These are phyloP conservation scores for Polypterus bichir DNA, from an alignment of 2,113 vertebrate genomes.

Conservation along the genomic window DNA sequence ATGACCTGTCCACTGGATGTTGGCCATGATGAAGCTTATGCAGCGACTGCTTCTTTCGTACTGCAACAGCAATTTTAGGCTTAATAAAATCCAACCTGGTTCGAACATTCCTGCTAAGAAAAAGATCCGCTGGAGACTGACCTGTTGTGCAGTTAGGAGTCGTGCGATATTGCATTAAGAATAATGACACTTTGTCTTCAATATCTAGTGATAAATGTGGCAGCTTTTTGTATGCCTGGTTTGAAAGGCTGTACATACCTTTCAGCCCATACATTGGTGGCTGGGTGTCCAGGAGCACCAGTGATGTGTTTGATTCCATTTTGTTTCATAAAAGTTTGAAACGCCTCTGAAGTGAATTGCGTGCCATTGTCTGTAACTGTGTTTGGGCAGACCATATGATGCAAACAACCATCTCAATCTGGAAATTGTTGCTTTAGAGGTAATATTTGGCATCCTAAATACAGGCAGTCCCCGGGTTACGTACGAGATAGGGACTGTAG, in stretches of 20 bases:
- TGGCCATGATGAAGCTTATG: constrained; percentile 6
- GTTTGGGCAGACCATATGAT: constrained; percentile 11
- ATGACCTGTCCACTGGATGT: background rate
- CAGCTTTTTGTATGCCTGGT: constrained; percentile 9
- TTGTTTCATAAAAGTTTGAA: constrained; percentile 8
- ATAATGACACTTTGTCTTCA: constrained; percentile 10
- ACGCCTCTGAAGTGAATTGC: constrained; percentile 7
- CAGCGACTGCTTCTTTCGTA: background rate
- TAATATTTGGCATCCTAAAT: background rate
- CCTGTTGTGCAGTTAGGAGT: constrained; percentile 13
- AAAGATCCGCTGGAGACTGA: background rate
- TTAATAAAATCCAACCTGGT: constrained; percentile 10
- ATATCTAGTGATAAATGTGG: background rate
- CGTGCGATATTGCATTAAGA: constrained; percentile 9
- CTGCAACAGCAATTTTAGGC: background rate
- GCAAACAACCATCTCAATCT: constrained; percentile 11
- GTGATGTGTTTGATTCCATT: constrained; percentile 11
- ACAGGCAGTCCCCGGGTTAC: too few species aligned
- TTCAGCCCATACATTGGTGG: constrained; percentile 7
- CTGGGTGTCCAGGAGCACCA: constrained; percentile 10
- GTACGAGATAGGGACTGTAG: too few species aligned
- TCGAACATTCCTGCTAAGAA: background rate
- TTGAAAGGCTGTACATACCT: constrained; percentile 3
- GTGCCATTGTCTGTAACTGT: constrained; percentile 12
- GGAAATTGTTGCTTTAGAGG: constrained; percentile 13